Conservation (phyloP, 2,888 invertebrate species). For the Orthosia gothica region DNA sequence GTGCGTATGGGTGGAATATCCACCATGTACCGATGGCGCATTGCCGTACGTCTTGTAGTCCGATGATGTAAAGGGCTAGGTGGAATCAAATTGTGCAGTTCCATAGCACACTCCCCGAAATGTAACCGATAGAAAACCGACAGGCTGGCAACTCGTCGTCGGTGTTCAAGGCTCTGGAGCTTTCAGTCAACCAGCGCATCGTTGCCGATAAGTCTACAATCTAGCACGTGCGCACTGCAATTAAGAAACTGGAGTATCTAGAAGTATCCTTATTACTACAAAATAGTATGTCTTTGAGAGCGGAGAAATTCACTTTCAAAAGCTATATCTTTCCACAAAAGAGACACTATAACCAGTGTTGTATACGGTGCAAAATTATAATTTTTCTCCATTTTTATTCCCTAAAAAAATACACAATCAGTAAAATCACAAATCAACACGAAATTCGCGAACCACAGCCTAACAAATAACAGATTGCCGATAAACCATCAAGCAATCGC, state of each 20-base stretch:
- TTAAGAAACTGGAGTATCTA: background rate
- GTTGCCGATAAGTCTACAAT: too few relatives aligned
- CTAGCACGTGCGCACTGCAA: background rate
- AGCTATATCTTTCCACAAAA: background rate
- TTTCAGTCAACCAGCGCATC: too few relatives aligned
- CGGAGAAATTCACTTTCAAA: background rate
- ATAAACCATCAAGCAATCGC: conserved; percentile 48
- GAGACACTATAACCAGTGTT: background rate
- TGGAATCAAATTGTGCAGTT: too few relatives aligned
- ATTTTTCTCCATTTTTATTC: background rate
- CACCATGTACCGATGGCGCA: too few relatives aligned
- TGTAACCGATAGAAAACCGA: too few relatives aligned
- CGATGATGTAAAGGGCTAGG: too few relatives aligned
- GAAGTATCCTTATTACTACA: background rate
- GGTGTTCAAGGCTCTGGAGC: too few relatives aligned
- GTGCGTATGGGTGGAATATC: too few relatives aligned
- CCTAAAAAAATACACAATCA: background rate
- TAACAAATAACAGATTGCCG: conserved; percentile 52
- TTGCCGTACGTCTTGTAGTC: too few relatives aligned
- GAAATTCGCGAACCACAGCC: conserved; percentile 13
- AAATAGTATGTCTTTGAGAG: background rate
- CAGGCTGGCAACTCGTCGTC: too few relatives aligned
- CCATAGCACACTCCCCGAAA: too few relatives aligned
- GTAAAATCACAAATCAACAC: background rate
- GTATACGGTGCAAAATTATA: background rate